Percentiles rank a stretch among this genome's conserved stretches.
phyloP scores from a whole-genome alignment of 1,140 invertebrate genomes.

The Trachymyrmex septentrionalis region DNA sequence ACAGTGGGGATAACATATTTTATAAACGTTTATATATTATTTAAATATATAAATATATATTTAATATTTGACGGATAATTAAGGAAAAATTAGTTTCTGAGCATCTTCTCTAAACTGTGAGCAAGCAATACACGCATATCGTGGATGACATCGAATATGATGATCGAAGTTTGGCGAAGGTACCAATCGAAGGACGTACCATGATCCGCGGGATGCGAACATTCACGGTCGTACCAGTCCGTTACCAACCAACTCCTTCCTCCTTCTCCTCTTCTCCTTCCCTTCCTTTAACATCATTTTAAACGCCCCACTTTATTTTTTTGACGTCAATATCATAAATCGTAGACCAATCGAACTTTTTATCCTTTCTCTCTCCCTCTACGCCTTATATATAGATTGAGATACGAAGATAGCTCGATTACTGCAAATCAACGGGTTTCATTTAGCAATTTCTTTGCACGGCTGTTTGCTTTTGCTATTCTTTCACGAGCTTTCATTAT shows the following conservation, averaged over 20 bases:
- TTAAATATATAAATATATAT: too few species aligned
- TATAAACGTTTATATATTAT: too few species aligned
- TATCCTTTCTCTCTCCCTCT: neutral
- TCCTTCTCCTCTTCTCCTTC: constrained; percentile 30
- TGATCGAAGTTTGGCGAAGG: constrained; percentile 30
- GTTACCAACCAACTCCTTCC: constrained; percentile 38
- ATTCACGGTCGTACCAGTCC: constrained; percentile 67
- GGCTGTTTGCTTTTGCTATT: neutral
- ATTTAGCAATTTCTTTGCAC: neutral
- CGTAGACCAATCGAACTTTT: constrained; percentile 67
- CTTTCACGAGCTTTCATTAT: neutral
- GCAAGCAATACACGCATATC: neutral
- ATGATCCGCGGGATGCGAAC: constrained; percentile 44
- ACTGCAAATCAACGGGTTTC: constrained; percentile 1
- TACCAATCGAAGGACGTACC: constrained; percentile 58
- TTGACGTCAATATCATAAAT: constrained; percentile 73
- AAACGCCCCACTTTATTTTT: constrained; percentile 43
- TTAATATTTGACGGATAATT: too few species aligned
- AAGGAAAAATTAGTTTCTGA: neutral
- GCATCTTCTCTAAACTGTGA: neutral
- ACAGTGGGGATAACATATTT: too few species aligned
- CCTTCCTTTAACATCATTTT: constrained; percentile 21
- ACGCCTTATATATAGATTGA: constrained; percentile 20
- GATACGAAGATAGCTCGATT: constrained; percentile 20
- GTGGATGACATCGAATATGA: constrained; percentile 23